Conservation (phyloP, 2,113 vertebrate genomes). For the Clarias macrocephalus region DNA sequence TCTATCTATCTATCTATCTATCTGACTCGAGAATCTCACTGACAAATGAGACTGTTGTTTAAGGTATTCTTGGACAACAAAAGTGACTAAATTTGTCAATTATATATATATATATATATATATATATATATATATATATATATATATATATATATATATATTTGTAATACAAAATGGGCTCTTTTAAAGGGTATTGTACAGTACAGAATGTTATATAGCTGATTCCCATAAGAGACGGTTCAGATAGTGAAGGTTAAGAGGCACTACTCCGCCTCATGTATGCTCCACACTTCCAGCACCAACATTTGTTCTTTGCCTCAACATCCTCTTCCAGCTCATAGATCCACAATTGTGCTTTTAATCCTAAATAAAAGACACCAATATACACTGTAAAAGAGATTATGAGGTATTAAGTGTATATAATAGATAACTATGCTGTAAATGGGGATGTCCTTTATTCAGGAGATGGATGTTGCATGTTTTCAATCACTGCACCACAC, state of each 20-base stretch:
- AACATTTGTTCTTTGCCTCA: background rate
- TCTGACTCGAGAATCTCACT: background rate
- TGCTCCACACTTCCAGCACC: background rate
- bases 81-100: too few species aligned
- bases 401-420: background rate
- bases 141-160: too few species aligned
- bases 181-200: too few species aligned
- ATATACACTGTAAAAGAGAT: slow-evolving; percentile 14
- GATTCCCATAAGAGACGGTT: background rate
- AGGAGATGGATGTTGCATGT: background rate
- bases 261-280: background rate
- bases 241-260: background rate
- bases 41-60: background rate
- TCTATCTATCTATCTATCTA: background rate
- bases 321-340: slow-evolving; percentile 8
- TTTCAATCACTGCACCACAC: background rate
- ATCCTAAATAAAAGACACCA: slow-evolving; percentile 7
- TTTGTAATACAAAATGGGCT: too few species aligned
- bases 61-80: background rate
- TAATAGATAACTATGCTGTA: background rate
- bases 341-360: background rate
- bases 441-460: background rate
- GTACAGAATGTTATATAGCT: background rate
- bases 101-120: too few species aligned
- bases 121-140: too few species aligned